Conservation (phyloP, 53 echinoderm and acorn worm species). For the Henricia sp. region DNA sequence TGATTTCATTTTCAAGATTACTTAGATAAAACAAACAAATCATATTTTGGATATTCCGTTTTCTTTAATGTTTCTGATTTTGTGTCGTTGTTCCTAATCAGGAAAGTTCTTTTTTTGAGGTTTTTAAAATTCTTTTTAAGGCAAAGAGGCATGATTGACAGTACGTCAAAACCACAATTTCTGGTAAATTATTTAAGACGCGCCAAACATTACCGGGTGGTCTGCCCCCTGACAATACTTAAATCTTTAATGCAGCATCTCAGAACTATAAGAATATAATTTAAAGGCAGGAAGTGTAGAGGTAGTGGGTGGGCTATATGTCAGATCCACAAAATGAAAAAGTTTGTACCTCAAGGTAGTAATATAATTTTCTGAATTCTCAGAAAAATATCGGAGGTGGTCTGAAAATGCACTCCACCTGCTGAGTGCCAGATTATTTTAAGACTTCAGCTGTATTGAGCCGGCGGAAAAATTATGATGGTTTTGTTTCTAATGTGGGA, state of each 20-base stretch:
- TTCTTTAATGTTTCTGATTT: too few species aligned
- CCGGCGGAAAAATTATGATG: neutral
- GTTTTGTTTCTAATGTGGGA: neutral
- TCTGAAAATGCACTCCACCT: neutral
- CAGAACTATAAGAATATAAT: neutral
- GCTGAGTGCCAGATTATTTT: neutral
- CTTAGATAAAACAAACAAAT: too few species aligned
- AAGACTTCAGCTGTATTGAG: conserved; percentile 14
- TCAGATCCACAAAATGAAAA: conserved; percentile 25
- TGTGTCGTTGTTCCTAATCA: too few species aligned
- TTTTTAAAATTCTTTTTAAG: too few species aligned
- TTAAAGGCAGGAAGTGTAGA: neutral
- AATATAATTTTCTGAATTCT: neutral
- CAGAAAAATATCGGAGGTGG: conserved; percentile 37
- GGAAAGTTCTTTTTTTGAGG: too few species aligned
- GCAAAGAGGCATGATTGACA: conserved; percentile 15
- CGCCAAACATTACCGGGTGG: conserved; percentile 10
- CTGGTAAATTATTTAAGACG: conserved; percentile 7
- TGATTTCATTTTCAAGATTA: too few species aligned
- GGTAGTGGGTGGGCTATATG: conserved; percentile 42
- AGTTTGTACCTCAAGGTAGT: neutral
- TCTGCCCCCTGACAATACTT: neutral
- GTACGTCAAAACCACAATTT: conserved; percentile 2
- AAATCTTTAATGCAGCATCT: neutral
- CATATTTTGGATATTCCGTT: too few species aligned